A percentile compares a stretch with the other conserved stretches of the same genome.
Conservation (phyloP, 2,888 invertebrate genomes). For the Mallateleia sp. region DNA sequence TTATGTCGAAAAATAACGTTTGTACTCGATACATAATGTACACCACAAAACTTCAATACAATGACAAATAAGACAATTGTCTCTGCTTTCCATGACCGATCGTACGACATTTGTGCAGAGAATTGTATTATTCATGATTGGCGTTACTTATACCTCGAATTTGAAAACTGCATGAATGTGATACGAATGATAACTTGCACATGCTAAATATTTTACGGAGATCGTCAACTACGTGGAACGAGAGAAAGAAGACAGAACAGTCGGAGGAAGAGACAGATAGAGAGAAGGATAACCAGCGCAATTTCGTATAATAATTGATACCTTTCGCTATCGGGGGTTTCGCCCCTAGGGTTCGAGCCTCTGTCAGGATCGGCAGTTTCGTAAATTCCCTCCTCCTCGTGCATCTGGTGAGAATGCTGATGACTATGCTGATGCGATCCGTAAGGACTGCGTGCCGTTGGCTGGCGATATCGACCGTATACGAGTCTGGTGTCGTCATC, state of each 20-base stretch:
- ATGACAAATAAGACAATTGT: too few relatives aligned
- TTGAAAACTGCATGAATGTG: conserved; percentile 63
- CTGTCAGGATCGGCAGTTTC: conserved; percentile 95
- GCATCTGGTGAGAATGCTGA: conserved; percentile 91
- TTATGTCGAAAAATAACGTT: too few relatives aligned
- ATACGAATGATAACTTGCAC: conserved; percentile 63
- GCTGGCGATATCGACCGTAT: conserved; percentile 91
- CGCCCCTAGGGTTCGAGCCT: conserved; percentile 93
- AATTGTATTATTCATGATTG: conserved; percentile 52
- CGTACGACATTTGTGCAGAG: conserved; percentile 27
- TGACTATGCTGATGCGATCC: conserved; percentile 90
- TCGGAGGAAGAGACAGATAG: conserved; percentile 11
- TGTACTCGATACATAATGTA: too few relatives aligned
- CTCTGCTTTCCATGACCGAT: conserved; percentile 23
- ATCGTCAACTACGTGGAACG: conserved; percentile 56
- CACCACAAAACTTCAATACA: too few relatives aligned
- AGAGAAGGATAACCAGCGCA: conserved; percentile 2
- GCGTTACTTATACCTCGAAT: conserved; percentile 45
- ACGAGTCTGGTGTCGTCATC: conserved; percentile 94
- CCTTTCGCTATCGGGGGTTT: conserved; percentile 97
- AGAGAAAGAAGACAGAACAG: conserved; percentile 4
- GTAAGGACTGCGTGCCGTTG: conserved; percentile 91
- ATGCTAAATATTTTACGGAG: conserved; percentile 64
- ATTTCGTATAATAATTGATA: conserved; percentile 88
- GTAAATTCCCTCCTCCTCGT: conserved; percentile 96